Conservation (phyloP, 2,113 vertebrate genomes). For the Ameiurus melas region DNA sequence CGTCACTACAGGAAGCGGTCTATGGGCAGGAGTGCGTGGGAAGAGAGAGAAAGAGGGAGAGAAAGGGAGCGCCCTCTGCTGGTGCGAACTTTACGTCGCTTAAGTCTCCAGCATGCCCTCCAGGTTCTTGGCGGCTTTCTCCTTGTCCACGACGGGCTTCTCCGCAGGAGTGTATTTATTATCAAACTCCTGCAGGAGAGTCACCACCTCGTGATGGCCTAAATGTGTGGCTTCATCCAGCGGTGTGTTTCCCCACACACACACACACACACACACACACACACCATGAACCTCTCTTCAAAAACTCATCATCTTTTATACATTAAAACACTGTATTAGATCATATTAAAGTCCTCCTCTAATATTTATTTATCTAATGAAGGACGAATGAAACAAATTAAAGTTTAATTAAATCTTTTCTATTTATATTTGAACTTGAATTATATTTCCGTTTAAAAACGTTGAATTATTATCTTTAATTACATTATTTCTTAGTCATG, state of each 20-base stretch:
- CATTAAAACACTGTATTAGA: background rate
- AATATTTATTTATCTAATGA: background rate
- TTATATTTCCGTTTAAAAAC: background rate
- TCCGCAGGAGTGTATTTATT: conserved; percentile 80
- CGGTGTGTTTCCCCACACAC: conserved; percentile 94
- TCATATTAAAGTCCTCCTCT: background rate
- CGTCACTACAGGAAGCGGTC: background rate
- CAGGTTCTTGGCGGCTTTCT: conserved; percentile 83
- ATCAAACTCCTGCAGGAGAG: conserved; percentile 86
- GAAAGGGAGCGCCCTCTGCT: background rate
- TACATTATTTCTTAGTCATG: background rate
- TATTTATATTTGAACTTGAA: background rate
- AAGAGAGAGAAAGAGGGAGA: background rate
- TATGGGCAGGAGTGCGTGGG: background rate
- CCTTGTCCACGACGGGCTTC: conserved; percentile 67
- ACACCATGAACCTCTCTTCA: background rate
- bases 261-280: background rate
- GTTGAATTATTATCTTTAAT: background rate
- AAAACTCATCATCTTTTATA: background rate
- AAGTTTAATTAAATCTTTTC: background rate
- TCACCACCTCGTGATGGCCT: conserved; percentile 90
- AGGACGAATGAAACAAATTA: background rate
- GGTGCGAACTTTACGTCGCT: conserved; percentile 62
- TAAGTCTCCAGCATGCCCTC: conserved; percentile 83
- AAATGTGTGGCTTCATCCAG: conserved; percentile 94